Evolutionary conservation across 2,797 vertebrate genomes (phyloP).

Genomic region (Morelia viridis): DNA sequence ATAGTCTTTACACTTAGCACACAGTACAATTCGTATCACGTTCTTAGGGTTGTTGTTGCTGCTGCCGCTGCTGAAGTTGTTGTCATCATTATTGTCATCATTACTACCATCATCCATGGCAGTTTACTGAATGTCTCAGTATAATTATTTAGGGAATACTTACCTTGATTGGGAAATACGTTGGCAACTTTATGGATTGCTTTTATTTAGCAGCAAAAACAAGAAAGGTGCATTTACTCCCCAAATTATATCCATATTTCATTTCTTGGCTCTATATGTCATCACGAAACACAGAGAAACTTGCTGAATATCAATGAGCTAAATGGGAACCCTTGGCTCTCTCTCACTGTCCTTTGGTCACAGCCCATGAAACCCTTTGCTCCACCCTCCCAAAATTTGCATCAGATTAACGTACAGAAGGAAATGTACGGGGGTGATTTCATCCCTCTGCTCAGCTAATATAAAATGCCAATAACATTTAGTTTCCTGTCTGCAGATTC

Average conservation of each 20-base stretch:
- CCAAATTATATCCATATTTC: constrained; percentile 57
- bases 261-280: constrained; percentile 53
- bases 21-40: background rate
- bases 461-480: background rate
- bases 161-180: constrained; percentile 34
- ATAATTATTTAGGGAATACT: constrained; percentile 27
- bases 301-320: constrained; percentile 50
- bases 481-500: background rate
- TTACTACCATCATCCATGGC: background rate
- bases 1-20: background rate
- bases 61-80: too few species aligned
- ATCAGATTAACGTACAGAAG: too few species aligned
- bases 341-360: background rate
- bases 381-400: background rate
- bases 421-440: background rate
- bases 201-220: constrained; percentile 53
- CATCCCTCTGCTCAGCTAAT: background rate
- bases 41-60: background rate
- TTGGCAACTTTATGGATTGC: constrained; percentile 44
- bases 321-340: constrained; percentile 29
- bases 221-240: constrained; percentile 29
- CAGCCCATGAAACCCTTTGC: background rate
- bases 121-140: background rate
- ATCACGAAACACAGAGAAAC: constrained; percentile 48
- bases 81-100: background rate